phyloP scores from a whole-genome alignment of 2,113 vertebrate genomes.

The Propithecus coquereli region DNA sequence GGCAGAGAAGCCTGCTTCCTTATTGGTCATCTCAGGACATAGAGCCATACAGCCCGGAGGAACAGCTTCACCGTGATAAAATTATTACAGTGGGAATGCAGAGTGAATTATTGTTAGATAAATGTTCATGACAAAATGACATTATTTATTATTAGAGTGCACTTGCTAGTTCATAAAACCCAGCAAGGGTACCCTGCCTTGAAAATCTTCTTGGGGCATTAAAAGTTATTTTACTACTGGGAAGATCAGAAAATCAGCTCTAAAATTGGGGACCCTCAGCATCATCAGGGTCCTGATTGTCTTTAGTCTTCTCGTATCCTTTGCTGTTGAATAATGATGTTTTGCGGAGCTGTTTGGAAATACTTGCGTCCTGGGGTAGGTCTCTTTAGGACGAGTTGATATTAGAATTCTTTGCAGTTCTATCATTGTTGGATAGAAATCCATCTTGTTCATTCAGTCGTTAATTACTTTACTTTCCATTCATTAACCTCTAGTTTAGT shows the following conservation, averaged over 20 bases:
- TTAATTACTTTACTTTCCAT: neutral
- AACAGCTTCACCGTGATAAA: neutral
- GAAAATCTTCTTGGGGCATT: neutral
- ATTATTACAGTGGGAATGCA: neutral
- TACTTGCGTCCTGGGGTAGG: neutral
- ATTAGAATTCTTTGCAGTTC: neutral
- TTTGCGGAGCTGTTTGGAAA: neutral
- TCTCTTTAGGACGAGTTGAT: neutral
- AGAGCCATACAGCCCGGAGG: fast-evolving
- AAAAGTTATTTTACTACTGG: neutral
- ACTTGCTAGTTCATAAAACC: neutral
- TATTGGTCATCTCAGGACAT: neutral
- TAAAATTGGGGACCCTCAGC: neutral
- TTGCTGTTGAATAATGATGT: neutral
- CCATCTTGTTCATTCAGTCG: neutral
- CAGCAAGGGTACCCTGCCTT: neutral
- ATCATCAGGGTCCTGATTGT: neutral
- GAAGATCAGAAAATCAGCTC: neutral
- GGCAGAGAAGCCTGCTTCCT: neutral
- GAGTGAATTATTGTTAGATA: neutral
- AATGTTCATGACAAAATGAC: neutral
- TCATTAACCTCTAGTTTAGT: neutral
- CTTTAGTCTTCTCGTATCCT: neutral
- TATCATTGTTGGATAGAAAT: neutral
- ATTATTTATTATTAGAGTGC: neutral